Percentiles rank a stretch among this genome's conserved stretches.
These are phyloP conservation scores for Acleris cristana DNA, from an alignment of 2,888 invertebrate species.

Conservation along the genomic window DNA sequence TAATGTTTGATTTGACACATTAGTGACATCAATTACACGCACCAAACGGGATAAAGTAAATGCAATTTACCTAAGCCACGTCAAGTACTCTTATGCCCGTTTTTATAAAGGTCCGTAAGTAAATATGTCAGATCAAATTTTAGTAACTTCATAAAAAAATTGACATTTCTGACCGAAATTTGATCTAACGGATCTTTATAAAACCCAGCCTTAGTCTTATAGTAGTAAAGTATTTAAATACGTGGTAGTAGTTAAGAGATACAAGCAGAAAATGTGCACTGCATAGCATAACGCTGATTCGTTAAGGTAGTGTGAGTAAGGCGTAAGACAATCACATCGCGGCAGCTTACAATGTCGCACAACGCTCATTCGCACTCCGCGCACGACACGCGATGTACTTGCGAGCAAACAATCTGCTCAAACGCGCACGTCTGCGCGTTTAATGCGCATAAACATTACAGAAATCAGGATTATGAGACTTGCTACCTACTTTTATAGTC, in stretches of 20 bases:
- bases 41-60: not conserved
- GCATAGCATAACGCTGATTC: conserved; percentile 20
- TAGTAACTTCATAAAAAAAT: too few relatives aligned
- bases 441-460: conserved; percentile 64
- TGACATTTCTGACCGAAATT: too few relatives aligned
- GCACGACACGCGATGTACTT: conserved; percentile 48
- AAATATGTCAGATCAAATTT: too few relatives aligned
- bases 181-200: too few relatives aligned
- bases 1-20: not conserved
- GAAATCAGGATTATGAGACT: conserved; percentile 61
- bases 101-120: too few relatives aligned
- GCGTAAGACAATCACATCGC: conserved; percentile 37
- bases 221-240: too few relatives aligned
- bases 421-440: conserved; percentile 50
- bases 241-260: too few relatives aligned
- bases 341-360: conserved; percentile 45
- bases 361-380: conserved; percentile 60
- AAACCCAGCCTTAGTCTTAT: too few relatives aligned
- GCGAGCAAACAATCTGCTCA: conserved; percentile 58
- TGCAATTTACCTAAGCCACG: too few relatives aligned
- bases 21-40: not conserved
- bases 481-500: conserved; percentile 41
- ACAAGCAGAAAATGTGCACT: too few relatives aligned
- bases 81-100: too few relatives aligned
- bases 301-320: conserved; percentile 22